phyloP scores from a whole-genome alignment of 2,888 invertebrate genomes.

The Liopterus haemorrhoidalis region DNA sequence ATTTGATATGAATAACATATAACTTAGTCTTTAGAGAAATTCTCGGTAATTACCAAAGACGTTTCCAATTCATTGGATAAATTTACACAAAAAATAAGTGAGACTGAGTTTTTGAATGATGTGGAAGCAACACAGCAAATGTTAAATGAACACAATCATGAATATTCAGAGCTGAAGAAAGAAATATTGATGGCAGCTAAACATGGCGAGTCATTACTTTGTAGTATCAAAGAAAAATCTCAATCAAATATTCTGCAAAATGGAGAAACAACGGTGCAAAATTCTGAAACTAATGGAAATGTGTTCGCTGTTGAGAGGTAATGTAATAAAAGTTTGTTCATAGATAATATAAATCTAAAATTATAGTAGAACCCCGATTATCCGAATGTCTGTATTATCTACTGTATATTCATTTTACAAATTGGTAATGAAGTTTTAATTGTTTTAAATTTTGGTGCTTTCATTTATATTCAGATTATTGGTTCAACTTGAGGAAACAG shows the following conservation, averaged over 20 bases:
- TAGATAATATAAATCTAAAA: neutral
- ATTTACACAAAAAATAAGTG: conserved; percentile 82
- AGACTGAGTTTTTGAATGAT: conserved; percentile 91
- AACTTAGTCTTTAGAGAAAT: conserved; percentile 86
- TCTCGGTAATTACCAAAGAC: conserved; percentile 84
- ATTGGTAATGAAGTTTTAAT: neutral
- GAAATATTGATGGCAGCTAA: conserved; percentile 81
- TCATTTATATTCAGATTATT: conserved; percentile 79
- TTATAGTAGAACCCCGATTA: conserved; percentile 7
- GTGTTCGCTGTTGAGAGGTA: conserved; percentile 90
- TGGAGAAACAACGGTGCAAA: conserved; percentile 45
- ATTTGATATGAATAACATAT: conserved; percentile 10
- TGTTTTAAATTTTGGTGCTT: conserved; percentile 1
- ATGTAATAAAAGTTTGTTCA: conserved; percentile 21
- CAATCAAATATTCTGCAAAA: conserved; percentile 23
- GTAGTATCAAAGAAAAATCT: conserved; percentile 60
- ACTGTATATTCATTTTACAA: no score
- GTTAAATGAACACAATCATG: conserved; percentile 72
- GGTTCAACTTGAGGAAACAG: conserved; percentile 90
- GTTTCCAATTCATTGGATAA: conserved; percentile 80
- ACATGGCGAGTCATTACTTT: conserved; percentile 82
- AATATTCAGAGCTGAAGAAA: conserved; percentile 68
- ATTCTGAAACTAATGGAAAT: conserved; percentile 68
- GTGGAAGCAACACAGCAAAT: conserved; percentile 83
- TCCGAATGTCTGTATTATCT: no score